Base-by-base conservation (phyloP, 2,113 vertebrate species). In the Laticauda laticaudata region DNA sequence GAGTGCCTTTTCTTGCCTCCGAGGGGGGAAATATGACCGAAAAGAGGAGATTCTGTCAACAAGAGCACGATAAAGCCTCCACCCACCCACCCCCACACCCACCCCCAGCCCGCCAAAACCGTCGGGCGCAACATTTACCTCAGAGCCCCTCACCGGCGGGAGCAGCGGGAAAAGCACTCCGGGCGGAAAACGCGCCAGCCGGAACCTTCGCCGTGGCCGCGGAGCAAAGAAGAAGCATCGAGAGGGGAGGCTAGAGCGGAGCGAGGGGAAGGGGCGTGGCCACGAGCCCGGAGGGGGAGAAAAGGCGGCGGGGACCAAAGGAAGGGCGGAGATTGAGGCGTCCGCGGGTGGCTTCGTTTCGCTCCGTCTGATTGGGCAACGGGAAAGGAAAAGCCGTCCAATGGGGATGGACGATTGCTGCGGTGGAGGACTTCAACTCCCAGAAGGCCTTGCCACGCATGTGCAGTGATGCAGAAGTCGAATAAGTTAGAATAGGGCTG, bases 311-410 rank as follows among this genome's bases (percentile, higher is more conserved):
- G 11, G 56, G 56, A 10, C 34, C 75, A 43, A 20, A 11, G 11
- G 48, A 29, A 26, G 5, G 1, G n/a, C 1, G 4, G 23, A 61
- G 14, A n/a, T 5, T 51, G 24, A 45, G 2, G 14, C 20, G 21
- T 2, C 26, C 24, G 24, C 23, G 2, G n/a, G 0, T 3, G n/a
- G 21, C 1, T 20, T 15, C 24, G 9, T 2, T 23, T 18, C 21
- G 11, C 21, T 9, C n/a, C 12, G 34, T 7, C 75, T 43, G 43
- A 92, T 87, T 86, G 91, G 91, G 24, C 2, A 21, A 5, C 7
- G 11, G 54, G 69, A 43, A n/a, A 18, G 87, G 29, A 8, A 18
- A 9, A 9, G 34, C 7, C 7, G 75, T 39, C 75, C 75, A 81
- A 81, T 9, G 6, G 75, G 1, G 3, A 81, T 39, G 75, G 18